Evolutionary conservation across 1,140 invertebrate genomes (phyloP), one percentile per base, ranked within the genome.

Genomic region (Idris sp.): DNA sequence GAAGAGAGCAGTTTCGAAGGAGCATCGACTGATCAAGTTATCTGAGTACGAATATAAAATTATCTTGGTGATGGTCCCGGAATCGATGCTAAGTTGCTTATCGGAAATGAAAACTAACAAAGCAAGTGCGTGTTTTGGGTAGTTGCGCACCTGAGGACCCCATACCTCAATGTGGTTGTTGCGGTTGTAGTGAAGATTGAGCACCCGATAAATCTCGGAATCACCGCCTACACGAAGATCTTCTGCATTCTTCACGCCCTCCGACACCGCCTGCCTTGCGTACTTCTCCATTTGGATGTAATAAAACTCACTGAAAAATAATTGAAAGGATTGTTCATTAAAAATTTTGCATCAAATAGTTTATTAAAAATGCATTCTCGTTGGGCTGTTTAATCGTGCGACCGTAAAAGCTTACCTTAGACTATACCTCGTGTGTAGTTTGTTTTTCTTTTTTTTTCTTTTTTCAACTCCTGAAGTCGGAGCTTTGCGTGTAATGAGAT

Each of bases 271-370:
- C 89, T 99, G 97, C 78, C 98, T 91, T 49, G 98, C 97, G 89
- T 98, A 99, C 89, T 99, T 99, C 90, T 99, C 98, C 97, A 99
- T 99, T 90, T 99, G 98, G 84, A 99, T 99, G 90, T 99, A 99
- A 91, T 98, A 99, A 90, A 99, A 99, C 90, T 99, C 98, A 88
- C 98, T 99, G 92, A 35, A 93, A 92, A 67, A 9, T 26, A 40
- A 10, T 79, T 67, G 67, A 25, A 59, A 3, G 10, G 31, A 41
- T 7, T n/a, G 22, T 25, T 51, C 49, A 49, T 71, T 71, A 71
- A 54, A 49, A 69, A 54, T 7, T 31, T n/a, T n/a, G n/a, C n/a
- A n/a, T n/a, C n/a, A n/a, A n/a, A n/a, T n/a, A n/a, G n/a, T n/a
- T n/a, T n/a, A n/a, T n/a, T n/a, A n/a, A n/a, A n/a, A n/a, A n/a